phyloP scores from a whole-genome alignment of 1,140 invertebrate genomes.

The Drosophila hydei region DNA sequence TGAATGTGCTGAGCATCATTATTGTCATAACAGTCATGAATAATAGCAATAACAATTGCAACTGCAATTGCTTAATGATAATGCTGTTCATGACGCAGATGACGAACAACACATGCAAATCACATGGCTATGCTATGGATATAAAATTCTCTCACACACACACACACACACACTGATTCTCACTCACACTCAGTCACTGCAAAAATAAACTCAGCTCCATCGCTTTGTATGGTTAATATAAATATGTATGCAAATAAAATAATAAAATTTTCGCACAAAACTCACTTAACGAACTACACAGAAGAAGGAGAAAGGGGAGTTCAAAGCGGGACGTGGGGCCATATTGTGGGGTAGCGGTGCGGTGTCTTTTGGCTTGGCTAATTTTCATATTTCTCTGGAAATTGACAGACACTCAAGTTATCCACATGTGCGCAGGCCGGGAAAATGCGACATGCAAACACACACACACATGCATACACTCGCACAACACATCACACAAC shows the following conservation, averaged over 20 bases:
- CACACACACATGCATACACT: constrained; percentile 36
- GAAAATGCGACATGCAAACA: constrained; percentile 66
- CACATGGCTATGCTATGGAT: constrained; percentile 70
- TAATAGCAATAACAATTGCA: constrained; percentile 1
- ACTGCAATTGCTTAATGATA: constrained; percentile 35
- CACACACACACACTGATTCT: constrained; percentile 2
- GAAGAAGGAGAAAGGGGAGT: not conserved
- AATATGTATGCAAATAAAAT: constrained; percentile 79
- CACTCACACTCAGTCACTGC: constrained; percentile 6
- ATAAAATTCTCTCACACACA: constrained; percentile 11
- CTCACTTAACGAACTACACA: constrained; percentile 55
- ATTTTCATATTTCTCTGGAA: constrained; percentile 78
- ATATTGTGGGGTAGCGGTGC: not conserved
- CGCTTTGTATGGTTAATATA: constrained; percentile 59
- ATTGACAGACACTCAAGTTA: constrained; percentile 44
- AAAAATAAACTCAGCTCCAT: constrained; percentile 38
- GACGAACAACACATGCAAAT: constrained; percentile 78
- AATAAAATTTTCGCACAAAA: constrained; percentile 66
- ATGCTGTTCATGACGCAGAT: constrained; percentile 69
- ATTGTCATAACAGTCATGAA: constrained; percentile 45
- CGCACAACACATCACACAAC: constrained; percentile 21
- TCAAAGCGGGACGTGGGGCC: not conserved
- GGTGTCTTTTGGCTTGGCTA: constrained; percentile 59
- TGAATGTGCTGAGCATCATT: constrained; percentile 39
- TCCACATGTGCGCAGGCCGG: constrained; percentile 53